Percentiles rank a stretch among this genome's conserved stretches.
Evolutionary conservation across 53 echinoderm and acorn worm genomes (phyloP).

Genomic region (Paelopatides confundens): DNA sequence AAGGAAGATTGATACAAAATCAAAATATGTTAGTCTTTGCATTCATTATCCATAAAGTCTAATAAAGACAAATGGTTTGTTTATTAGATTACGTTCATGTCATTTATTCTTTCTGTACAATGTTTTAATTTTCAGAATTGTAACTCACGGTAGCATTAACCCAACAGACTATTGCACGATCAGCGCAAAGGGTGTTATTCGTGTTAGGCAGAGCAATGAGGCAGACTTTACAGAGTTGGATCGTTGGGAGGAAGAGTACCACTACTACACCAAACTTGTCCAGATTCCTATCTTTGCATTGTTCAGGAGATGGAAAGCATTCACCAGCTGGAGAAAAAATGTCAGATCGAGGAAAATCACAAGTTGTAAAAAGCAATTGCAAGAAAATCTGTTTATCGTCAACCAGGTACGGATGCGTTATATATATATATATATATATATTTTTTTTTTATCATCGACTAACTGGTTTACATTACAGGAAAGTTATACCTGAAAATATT

Average conservation of each 20-base stretch:
- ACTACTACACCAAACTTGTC: slow-evolving; percentile 83
- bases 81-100: not conserved
- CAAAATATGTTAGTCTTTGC: no score
- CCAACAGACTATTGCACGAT: slow-evolving; percentile 96
- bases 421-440: no score
- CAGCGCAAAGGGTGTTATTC: slow-evolving; percentile 90
- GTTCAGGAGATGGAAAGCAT: slow-evolving; percentile 99
- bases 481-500: not conserved
- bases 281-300: slow-evolving; percentile 87
- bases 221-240: slow-evolving; percentile 97
- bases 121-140: slow-evolving; percentile 71
- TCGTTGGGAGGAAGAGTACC: slow-evolving; percentile 98
- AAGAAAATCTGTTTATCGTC: slow-evolving; percentile 97
- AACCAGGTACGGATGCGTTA: slow-evolving; percentile 84
- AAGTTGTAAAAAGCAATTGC: slow-evolving; percentile 92
- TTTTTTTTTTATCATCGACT: no score
- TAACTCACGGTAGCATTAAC: slow-evolving; percentile 88
- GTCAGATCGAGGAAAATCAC: slow-evolving; percentile 87
- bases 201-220: slow-evolving; percentile 82
- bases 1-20: no score
- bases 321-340: slow-evolving; percentile 95
- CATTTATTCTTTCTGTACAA: not conserved
- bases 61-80: not conserved
- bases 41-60: no score
- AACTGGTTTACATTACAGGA: no score